Evolutionary conservation across 2,888 invertebrate genomes (phyloP), one percentile per base, ranked within the genome.

Genomic region (Acanthosepion esculentum): DNA sequence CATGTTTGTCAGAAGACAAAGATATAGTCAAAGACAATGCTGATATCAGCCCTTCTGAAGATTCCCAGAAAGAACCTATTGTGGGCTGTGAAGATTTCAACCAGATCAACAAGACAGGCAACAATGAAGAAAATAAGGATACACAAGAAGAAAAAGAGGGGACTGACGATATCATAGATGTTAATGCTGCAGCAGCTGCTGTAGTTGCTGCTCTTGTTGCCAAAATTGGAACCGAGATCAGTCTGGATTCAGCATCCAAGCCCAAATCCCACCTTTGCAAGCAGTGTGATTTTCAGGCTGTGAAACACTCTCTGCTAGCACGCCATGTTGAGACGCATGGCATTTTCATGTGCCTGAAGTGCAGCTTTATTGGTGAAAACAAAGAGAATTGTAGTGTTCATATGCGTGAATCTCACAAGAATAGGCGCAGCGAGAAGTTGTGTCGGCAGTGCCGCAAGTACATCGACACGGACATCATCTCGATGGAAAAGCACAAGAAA

Each of bases 361-460:
- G 97, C 95, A 96, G 96, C 91, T 96, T 96, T 94, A 95, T 96
- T 64, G 95, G 96, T 33, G 96, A 96, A 91, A 95, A 95, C 64
- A 96, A 96, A 33, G 96, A 96, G 33, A 96, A 95, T 29, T 95
- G 97, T 48, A 96, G 96, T 50, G 96, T 96, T 55, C 97, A 97
- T 95, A 95, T 96, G 94, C 95, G 95, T 59, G 95, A 95, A 48
- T 96, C 96, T 94, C 97, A 97, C 94, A 97, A 97, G 78, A 96
- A 97, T 95, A 96, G 96, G 94, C 96, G 96, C 92, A 97, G 97
- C 94, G 96, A 96, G 94, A 97, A 97, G 95, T 96, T 97, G 95
- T 97, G 97, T 95, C 96, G 97, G 94, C 96, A 96, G 95, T 97
- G 97, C 95, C 96, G 96, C 95, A 96, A 96, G 29, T 96, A 96